Conservation (phyloP, 2,797 vertebrate genomes). For the Aphelocoma californica region DNA sequence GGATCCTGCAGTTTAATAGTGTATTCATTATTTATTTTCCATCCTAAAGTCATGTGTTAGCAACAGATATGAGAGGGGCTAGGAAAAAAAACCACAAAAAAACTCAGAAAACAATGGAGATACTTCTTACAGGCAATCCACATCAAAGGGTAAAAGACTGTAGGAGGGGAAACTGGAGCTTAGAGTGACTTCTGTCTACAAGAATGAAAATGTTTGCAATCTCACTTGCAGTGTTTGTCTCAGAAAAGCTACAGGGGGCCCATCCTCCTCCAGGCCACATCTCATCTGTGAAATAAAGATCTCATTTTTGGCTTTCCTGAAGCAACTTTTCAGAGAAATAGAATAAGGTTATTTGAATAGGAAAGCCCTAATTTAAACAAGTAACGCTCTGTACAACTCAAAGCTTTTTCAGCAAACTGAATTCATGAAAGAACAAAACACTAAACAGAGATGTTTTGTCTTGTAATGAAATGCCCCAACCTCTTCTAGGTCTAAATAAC, state of each 20-base stretch:
- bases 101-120: not conserved
- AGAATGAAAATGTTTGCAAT: constrained; percentile 12
- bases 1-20: not conserved
- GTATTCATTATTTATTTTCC: not conserved
- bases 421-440: not conserved
- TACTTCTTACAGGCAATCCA: not conserved
- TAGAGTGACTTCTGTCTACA: not conserved
- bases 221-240: not conserved
- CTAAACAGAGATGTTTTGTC: constrained; percentile 24
- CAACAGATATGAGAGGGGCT: not conserved
- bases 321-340: constrained; percentile 14
- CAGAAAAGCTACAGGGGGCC: not conserved
- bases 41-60: not conserved
- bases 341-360: constrained; percentile 24
- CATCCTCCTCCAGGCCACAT: not conserved
- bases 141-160: not conserved
- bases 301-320: constrained; percentile 10
- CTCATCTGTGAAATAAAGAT: constrained; percentile 32
- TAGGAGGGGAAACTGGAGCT: not conserved
- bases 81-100: not conserved
- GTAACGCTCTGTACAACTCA: not conserved
- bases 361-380: constrained; percentile 37
- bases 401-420: constrained; percentile 16
- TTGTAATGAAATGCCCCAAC: not conserved
- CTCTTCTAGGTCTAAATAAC: constrained; percentile 2